Percentiles rank a stretch among this genome's conserved stretches.
Evolutionary conservation across 2,888 invertebrate species (phyloP).

Genomic region (Rosalia funebris): DNA sequence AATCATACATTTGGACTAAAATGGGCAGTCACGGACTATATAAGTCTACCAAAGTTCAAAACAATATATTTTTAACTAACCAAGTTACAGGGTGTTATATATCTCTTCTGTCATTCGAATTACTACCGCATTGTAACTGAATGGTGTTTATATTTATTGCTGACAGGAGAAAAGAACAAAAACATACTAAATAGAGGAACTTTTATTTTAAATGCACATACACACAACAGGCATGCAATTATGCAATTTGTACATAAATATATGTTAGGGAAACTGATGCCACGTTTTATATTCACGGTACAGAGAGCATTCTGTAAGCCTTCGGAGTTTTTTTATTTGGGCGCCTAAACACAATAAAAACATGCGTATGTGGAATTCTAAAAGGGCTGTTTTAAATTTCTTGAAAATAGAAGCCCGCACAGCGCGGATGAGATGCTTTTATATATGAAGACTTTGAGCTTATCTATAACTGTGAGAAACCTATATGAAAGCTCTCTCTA

Average conservation of each 20-base stretch:
- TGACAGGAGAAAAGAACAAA: too few species aligned
- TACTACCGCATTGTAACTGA: too few species aligned
- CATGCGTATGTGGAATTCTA: constrained; percentile 22
- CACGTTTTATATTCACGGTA: constrained; percentile 4
- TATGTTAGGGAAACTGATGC: not conserved
- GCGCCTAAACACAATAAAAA: constrained; percentile 7
- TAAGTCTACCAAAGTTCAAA: too few species aligned
- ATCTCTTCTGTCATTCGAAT: too few species aligned
- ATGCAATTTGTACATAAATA: not conserved
- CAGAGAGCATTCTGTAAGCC: not conserved
- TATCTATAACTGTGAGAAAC: constrained; percentile 43
- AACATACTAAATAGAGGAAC: too few species aligned
- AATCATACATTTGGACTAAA: too few species aligned
- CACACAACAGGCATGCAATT: too few species aligned
- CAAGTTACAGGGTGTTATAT: too few species aligned
- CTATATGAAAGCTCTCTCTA: constrained; percentile 48
- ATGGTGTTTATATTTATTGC: too few species aligned
- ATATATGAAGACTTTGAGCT: constrained; percentile 43
- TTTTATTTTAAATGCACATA: too few species aligned
- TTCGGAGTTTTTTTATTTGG: constrained; percentile 10
- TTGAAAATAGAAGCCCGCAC: constrained; percentile 10
- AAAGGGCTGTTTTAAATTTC: constrained; percentile 13
- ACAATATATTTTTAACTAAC: too few species aligned
- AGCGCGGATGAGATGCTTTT: constrained; percentile 33
- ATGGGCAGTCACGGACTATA: too few species aligned